These are phyloP conservation scores for Pantala flavescens DNA, from an alignment of 1,140 invertebrate genomes.

Conservation along the genomic window DNA sequence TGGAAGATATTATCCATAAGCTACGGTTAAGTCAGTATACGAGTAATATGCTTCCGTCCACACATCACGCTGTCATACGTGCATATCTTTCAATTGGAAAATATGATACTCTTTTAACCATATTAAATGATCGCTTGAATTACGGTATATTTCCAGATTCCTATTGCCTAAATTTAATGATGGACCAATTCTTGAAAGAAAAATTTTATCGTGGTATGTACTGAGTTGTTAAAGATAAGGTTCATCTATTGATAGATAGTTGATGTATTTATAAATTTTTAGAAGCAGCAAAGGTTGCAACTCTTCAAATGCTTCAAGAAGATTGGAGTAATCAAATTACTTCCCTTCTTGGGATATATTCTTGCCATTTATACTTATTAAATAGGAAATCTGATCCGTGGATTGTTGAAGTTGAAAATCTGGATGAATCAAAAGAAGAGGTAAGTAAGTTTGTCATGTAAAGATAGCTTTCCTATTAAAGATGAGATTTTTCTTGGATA, in stretches of 20 bases:
- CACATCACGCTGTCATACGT: constrained; percentile 66
- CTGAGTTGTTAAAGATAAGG: not conserved
- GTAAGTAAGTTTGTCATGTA: constrained; percentile 15
- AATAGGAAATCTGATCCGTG: constrained; percentile 34
- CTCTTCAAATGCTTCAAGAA: constrained; percentile 80
- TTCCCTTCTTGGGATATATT: constrained; percentile 56
- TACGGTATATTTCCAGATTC: constrained; percentile 85
- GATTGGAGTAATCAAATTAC: constrained; percentile 63
- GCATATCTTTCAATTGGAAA: constrained; percentile 48
- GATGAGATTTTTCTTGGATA: no score
- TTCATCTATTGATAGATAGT: not conserved
- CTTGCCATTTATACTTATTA: constrained; percentile 63
- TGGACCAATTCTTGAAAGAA: constrained; percentile 65
- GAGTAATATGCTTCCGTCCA: constrained; percentile 59
- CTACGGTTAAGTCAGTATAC: constrained; percentile 58
- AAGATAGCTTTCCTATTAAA: no score
- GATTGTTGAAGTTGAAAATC: constrained; percentile 30
- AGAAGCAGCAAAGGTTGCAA: constrained; percentile 64
- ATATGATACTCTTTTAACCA: constrained; percentile 50
- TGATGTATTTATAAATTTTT: constrained; percentile 18
- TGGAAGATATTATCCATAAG: constrained; percentile 55
- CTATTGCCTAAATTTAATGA: constrained; percentile 64
- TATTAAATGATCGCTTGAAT: constrained; percentile 69
- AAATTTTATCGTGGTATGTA: constrained; percentile 43
- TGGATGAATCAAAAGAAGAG: constrained; percentile 41